Base-by-base conservation (phyloP, 23 tunicate genomes). In the Trididemnum clinides region DNA sequence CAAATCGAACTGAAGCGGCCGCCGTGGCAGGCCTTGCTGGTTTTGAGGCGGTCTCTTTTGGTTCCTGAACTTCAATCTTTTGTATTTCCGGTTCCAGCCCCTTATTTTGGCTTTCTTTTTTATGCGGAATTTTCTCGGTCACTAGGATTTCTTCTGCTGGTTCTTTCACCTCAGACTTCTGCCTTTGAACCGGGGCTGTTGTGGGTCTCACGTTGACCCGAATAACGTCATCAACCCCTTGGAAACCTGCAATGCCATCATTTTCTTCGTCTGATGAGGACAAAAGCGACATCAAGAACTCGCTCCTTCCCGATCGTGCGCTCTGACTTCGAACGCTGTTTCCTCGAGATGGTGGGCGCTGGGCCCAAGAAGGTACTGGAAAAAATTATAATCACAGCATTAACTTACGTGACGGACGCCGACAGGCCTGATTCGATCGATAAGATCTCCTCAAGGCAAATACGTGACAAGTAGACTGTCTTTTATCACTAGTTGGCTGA, bases 151-250 rank as follows among this genome's bases (percentile, higher is more conserved):
- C 66, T 20, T 39, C 77, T 15, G 12, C 15, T 2, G 57, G n/a
- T 18, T 78, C 20, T 7, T 31, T 31, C 5, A 6, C 65, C 51
- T 51, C 28, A 27, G 38, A 33, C 15, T 2, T 28, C 21, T 26
- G 32, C 18, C 90, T 63, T 12, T 70, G 64, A 0, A 57, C 82
- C 0, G 97, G 97, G 4, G 97, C 97, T 25, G 97, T 92, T 65
- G 88, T 87, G 34, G 97, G 97, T 64, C 97, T 49, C 0, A 92
- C 87, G 28, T 92, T 87, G 0, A 88, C 87, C 27, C 82, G 50
- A 39, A 78, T 72, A 38, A 70, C 85, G 57, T 92, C 91, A 30
- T 74, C 84, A 27, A 81, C 78, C 5, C 32, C 88, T 35, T 62
- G 80, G 39, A 77, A 80, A 37, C 54, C n/a, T 0, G 86, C 96